Percentiles rank a stretch among this genome's conserved stretches.
These are phyloP conservation scores for Sula dactylatra DNA, from an alignment of 2,113 vertebrate species.

Conservation along the genomic window DNA sequence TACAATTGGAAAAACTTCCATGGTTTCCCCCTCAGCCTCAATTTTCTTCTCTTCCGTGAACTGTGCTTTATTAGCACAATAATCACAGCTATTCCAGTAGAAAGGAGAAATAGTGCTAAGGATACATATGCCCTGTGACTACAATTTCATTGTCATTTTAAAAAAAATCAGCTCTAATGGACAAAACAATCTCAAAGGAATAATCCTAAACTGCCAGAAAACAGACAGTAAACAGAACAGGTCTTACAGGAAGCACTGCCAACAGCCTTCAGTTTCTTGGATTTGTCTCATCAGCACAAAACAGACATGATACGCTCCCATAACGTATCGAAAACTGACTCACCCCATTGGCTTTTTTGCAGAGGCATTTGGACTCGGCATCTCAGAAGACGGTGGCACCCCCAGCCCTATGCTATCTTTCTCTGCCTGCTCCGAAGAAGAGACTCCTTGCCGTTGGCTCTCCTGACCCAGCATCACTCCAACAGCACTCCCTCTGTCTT, in stretches of 20 bases:
- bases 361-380: slow-evolving; percentile 10
- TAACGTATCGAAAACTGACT: slow-evolving; percentile 20
- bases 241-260: neutral
- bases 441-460: slow-evolving; percentile 1
- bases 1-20: neutral
- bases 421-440: slow-evolving; percentile 47
- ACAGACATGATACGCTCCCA: neutral
- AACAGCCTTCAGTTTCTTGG: neutral
- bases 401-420: slow-evolving; percentile 49
- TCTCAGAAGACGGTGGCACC: neutral
- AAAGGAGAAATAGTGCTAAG: neutral
- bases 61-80: neutral
- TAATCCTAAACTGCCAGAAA: neutral
- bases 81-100: neutral
- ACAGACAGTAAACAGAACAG: neutral
- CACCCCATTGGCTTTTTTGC: slow-evolving; percentile 71
- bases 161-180: neutral
- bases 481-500: neutral
- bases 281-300: neutral
- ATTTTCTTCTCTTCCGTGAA: neutral
- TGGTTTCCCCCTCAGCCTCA: neutral
- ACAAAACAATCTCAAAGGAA: neutral
- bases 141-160: neutral
- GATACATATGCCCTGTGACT: neutral
- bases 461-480: slow-evolving; percentile 18